Evolutionary conservation across 1,140 invertebrate genomes (phyloP).

Genomic region (Tigriopus japonicus): DNA sequence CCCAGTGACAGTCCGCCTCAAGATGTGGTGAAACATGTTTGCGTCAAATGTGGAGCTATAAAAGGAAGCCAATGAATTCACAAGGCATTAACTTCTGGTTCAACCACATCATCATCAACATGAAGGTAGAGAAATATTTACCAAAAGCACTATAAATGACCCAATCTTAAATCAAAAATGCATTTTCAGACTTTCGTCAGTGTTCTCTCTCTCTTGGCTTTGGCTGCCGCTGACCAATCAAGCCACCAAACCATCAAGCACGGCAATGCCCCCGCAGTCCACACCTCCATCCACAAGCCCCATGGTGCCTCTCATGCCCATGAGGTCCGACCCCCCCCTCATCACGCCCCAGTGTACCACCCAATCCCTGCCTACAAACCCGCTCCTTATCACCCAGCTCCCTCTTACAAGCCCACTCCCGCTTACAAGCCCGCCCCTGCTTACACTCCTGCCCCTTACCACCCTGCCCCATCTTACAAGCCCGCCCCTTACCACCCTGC

Average conservation of each 20-base stretch:
- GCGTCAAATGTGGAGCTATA: too few species aligned
- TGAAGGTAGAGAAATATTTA: too few species aligned
- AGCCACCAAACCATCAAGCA: background rate
- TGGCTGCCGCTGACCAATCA: background rate
- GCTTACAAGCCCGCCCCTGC: conserved; percentile 1
- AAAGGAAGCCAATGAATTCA: too few species aligned
- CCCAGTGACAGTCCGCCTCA: too few species aligned
- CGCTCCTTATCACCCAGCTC: conserved; percentile 6
- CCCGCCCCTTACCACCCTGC: conserved; percentile 8
- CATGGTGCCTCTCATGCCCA: background rate
- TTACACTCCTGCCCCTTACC: background rate
- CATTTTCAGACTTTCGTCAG: background rate
- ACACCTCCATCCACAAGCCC: background rate
- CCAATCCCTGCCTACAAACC: background rate
- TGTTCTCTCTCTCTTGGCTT: background rate
- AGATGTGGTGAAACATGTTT: too few species aligned
- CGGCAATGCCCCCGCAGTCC: background rate
- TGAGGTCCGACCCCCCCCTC: background rate
- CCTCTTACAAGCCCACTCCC: background rate
- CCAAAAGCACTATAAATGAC: too few species aligned
- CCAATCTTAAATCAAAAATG: too few species aligned
- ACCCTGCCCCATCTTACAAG: conserved; percentile 11
- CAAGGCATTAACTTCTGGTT: too few species aligned
- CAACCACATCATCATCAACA: too few species aligned
- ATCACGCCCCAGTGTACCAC: background rate